A percentile compares a stretch with the other conserved stretches of the same genome.
Conservation (phyloP, 1,140 invertebrate genomes). For the Lethocerus indicus region DNA sequence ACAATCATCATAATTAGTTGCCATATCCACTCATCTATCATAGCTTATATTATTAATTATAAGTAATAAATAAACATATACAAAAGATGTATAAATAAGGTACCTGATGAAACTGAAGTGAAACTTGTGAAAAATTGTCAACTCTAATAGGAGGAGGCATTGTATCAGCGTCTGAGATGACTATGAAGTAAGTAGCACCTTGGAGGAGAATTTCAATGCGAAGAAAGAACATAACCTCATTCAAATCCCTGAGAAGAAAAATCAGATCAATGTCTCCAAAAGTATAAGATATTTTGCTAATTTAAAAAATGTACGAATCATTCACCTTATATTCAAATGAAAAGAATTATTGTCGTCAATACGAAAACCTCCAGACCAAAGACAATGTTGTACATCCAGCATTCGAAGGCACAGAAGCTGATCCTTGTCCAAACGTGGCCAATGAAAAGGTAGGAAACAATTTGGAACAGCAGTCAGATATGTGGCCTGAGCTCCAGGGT, state of each 20-base stretch:
- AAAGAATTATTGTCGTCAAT: conserved; percentile 75
- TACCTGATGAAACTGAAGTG: conserved; percentile 71
- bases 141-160: conserved; percentile 90
- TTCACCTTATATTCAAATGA: conserved; percentile 77
- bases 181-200: conserved; percentile 78
- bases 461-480: conserved; percentile 64
- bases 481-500: conserved; percentile 44
- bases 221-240: conserved; percentile 65
- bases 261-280: too few relatives aligned
- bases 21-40: too few relatives aligned
- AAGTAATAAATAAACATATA: not conserved
- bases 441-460: conserved; percentile 87
- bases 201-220: conserved; percentile 79
- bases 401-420: conserved; percentile 73
- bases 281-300: too few relatives aligned
- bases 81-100: too few relatives aligned
- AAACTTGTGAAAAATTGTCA: conserved; percentile 86
- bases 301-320: too few relatives aligned
- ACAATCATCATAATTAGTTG: too few relatives aligned
- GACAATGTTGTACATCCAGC: conserved; percentile 44
- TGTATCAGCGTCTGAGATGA: conserved; percentile 79
- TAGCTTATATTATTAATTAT: too few relatives aligned
- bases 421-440: conserved; percentile 78
- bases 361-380: conserved; percentile 90
- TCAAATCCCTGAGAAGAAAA: conserved; percentile 37